These are phyloP conservation scores for Endotricha flammealis DNA, from an alignment of 2,888 invertebrate genomes.

Conservation along the genomic window DNA sequence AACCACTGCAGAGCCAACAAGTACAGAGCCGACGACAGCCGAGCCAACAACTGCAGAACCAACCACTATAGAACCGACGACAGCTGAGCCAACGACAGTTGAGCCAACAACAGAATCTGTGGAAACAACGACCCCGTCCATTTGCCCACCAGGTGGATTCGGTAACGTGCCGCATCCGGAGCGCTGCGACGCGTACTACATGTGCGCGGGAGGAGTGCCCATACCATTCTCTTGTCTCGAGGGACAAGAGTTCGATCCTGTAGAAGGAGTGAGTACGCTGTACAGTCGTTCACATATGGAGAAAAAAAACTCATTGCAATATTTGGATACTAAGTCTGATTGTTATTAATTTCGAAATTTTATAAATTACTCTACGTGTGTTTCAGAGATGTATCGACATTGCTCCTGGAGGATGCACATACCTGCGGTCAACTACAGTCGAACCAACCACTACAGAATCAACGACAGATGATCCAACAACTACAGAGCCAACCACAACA, in stretches of 20 bases:
- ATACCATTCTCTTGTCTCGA: slow-evolving; percentile 29
- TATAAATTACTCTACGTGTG: too few relatives aligned
- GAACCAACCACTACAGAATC: neutral
- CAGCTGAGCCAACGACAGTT: slow-evolving; percentile 3
- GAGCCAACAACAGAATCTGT: slow-evolving; percentile 9
- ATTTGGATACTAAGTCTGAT: too few relatives aligned
- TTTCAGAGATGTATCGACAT: slow-evolving; percentile 22
- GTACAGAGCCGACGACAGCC: neutral
- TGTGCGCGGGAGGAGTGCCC: slow-evolving; percentile 35
- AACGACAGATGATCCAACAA: neutral
- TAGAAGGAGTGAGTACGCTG: slow-evolving; percentile 21
- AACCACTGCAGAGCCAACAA: neutral
- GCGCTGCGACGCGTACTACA: slow-evolving; percentile 34
- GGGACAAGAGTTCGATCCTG: slow-evolving; percentile 35
- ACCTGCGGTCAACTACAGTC: neutral
- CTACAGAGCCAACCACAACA: neutral
- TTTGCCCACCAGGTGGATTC: slow-evolving; percentile 30
- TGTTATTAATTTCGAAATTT: too few relatives aligned
- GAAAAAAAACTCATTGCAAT: neutral
- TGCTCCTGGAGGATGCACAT: slow-evolving; percentile 22
- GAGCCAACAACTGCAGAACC: neutral
- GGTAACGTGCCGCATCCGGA: slow-evolving; percentile 39
- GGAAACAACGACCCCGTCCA: neutral
- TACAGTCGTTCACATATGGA: neutral
- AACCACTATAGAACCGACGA: too few relatives aligned